These are phyloP conservation scores for Agrypnia vestita DNA, from an alignment of 1,140 invertebrate species.

Conservation along the genomic window DNA sequence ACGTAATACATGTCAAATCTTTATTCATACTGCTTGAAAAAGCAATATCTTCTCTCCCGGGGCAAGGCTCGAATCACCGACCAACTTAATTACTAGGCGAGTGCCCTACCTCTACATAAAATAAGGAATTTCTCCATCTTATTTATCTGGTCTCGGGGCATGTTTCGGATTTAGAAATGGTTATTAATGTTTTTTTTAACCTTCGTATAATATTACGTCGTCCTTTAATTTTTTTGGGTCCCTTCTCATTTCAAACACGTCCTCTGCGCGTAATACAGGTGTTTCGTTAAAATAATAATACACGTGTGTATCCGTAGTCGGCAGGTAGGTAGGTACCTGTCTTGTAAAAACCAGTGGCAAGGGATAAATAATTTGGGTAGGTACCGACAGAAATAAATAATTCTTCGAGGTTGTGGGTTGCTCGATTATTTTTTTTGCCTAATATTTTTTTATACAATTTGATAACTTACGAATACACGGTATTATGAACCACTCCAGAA, in stretches of 20 bases:
- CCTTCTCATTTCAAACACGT: slow-evolving; percentile 17
- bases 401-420: not conserved
- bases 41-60: too few relatives aligned
- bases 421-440: too few relatives aligned
- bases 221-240: not conserved
- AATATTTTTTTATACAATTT: too few relatives aligned
- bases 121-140: not conserved
- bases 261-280: slow-evolving; percentile 38
- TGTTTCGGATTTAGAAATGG: not conserved
- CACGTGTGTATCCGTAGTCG: not conserved
- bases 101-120: too few relatives aligned
- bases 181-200: slow-evolving; percentile 20
- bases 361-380: too few relatives aligned
- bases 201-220: slow-evolving; percentile 13
- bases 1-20: too few relatives aligned
- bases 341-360: too few relatives aligned
- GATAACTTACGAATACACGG: too few relatives aligned
- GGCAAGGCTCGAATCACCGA: too few relatives aligned
- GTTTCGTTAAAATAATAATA: slow-evolving; percentile 32
- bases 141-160: not conserved
- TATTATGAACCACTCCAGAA: too few relatives aligned
- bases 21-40: too few relatives aligned
- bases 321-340: slow-evolving; percentile 16
- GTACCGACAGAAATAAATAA: slow-evolving; percentile 17
- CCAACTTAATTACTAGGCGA: too few relatives aligned